These are phyloP conservation scores for Octodonta nipae DNA, from an alignment of 2,888 invertebrate species.

Conservation along the genomic window DNA sequence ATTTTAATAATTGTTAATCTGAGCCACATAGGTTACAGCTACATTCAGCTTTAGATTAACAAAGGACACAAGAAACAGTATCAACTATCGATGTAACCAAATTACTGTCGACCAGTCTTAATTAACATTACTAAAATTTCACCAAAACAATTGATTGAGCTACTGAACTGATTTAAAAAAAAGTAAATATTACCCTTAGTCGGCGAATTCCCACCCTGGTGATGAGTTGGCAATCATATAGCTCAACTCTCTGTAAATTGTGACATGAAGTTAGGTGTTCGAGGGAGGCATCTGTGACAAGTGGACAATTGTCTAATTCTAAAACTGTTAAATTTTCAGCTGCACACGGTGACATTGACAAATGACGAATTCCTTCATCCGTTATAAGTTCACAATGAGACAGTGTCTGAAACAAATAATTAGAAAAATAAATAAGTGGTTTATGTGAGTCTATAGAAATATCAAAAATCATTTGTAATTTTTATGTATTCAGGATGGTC, in stretches of 20 bases:
- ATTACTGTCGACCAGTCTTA: neutral
- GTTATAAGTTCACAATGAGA: constrained; percentile 98
- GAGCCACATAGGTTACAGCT: too few relatives aligned
- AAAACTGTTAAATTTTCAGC: constrained; percentile 86
- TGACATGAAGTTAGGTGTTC: constrained; percentile 90
- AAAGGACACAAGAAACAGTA: neutral
- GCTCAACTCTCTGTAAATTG: constrained; percentile 89
- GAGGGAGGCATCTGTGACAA: constrained; percentile 90
- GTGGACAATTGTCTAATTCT: constrained; percentile 96
- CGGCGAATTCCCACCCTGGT: constrained; percentile 92
- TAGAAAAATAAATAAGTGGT: too few relatives aligned
- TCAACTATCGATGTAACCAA: neutral
- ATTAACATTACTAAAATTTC: neutral
- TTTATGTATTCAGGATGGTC: too few relatives aligned
- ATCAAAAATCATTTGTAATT: too few relatives aligned
- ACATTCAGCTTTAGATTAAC: too few relatives aligned
- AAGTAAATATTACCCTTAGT: constrained; percentile 84
- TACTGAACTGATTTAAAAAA: too few relatives aligned
- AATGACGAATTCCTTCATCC: constrained; percentile 91
- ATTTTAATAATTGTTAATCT: too few relatives aligned
- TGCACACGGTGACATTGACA: constrained; percentile 85
- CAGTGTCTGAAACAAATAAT: constrained; percentile 56
- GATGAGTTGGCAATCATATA: constrained; percentile 98
- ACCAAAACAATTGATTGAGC: too few relatives aligned
- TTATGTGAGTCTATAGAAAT: too few relatives aligned